These are phyloP conservation scores for Chamaea fasciata DNA, from an alignment of 2,113 vertebrate genomes.

Conservation along the genomic window DNA sequence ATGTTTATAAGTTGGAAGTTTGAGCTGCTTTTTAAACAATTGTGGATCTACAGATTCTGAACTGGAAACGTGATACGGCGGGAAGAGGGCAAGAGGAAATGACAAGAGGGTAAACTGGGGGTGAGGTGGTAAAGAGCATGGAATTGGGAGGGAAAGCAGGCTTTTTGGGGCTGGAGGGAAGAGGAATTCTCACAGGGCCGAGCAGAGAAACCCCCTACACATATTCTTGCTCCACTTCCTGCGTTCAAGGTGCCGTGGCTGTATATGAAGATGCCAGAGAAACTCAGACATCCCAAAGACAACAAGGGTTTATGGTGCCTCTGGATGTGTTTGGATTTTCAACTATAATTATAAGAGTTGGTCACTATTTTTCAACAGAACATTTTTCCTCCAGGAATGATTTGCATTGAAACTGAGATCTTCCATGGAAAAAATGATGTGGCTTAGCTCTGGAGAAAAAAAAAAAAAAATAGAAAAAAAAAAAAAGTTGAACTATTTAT, in stretches of 20 bases:
- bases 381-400: not conserved
- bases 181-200: not conserved
- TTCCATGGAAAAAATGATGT: slow-evolving; percentile 1
- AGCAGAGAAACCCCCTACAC: not conserved
- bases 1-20: slow-evolving; percentile 70
- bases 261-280: not conserved
- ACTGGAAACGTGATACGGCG: slow-evolving; percentile 69
- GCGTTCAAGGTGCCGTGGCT: accelerated
- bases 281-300: not conserved
- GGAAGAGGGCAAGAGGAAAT: slow-evolving; percentile 68
- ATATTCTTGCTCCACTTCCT: not conserved
- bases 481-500: not conserved
- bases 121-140: slow-evolving; percentile 44
- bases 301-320: not conserved
- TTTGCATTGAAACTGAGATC: not conserved
- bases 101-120: slow-evolving; percentile 44
- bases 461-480: not conserved
- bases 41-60: slow-evolving; percentile 67
- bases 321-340: not conserved
- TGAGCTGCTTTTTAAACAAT: slow-evolving; percentile 72
- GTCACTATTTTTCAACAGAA: not conserved
- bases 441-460: not conserved
- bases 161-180: not conserved
- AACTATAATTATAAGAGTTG: not conserved
- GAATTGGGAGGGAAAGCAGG: slow-evolving; percentile 16